Evolutionary conservation across 2,113 vertebrate genomes (phyloP), one percentile per base, ranked within the genome.

Genomic region (Osmerus mordax): DNA sequence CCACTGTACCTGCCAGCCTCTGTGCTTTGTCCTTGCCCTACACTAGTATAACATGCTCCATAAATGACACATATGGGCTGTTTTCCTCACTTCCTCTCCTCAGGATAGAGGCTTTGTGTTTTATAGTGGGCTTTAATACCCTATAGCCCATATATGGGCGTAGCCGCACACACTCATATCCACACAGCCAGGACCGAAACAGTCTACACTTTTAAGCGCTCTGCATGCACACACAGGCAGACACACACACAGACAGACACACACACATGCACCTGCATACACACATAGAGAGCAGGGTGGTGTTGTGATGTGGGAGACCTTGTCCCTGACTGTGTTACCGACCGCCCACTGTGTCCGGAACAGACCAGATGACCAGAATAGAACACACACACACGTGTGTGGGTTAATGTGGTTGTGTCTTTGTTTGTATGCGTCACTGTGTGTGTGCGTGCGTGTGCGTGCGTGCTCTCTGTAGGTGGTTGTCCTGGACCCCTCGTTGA

Each of bases 401-500:
- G 3, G 21, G 28, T 60, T 60, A 60, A 13, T 23, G 58, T 60
- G 58, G 8, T 12, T 13, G n/a, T 21, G n/a, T 21, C 58, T 23
- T 16, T 59, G 56, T 21, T 8, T 59, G 56, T 59, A 21, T 60
- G 58, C 13, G n/a, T 23, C n/a, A 9, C n/a, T 25, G 58, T 23
- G n/a, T 21, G 56, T 59, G 56, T 59, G 56, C 7, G 16, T 19
- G 56, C 18, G 56, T 59, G 56, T 21, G 16, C 5, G 56, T 16
- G 21, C 58, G 63, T 19, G 6, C 55, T 29, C 77, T 63, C 80
- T 80, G 80, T 87, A 85, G 84, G 87, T 88, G 88, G 85, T 80
- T 87, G 80, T 83, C 76, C 23, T 76, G 89, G 91, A 92, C 90
- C 90, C 88, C 82, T 78, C 71, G 65, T 87, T 87, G 87, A 89